Conservation (phyloP, 2,797 vertebrate genomes). For the Acanthurus lineatus region DNA sequence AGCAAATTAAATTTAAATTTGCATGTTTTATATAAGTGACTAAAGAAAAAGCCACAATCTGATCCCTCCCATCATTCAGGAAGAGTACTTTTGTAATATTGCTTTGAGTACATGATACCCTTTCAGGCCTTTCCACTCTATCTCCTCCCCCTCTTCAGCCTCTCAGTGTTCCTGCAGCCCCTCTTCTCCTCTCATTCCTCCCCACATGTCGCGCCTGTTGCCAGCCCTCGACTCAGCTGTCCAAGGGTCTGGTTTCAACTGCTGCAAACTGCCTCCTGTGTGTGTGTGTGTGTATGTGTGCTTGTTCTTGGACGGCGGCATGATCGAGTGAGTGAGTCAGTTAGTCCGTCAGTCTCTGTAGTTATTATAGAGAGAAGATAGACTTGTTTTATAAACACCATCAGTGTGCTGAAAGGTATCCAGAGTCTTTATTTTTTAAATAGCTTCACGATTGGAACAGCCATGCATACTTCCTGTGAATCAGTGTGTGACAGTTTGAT, state of each 20-base stretch:
- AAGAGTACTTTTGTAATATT: not conserved
- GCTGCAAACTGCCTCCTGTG: slow-evolving; percentile 43
- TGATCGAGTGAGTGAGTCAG: slow-evolving; percentile 26
- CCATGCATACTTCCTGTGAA: not conserved
- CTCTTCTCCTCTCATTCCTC: slow-evolving; percentile 30
- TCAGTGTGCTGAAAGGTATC: not conserved
- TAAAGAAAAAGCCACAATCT: not conserved
- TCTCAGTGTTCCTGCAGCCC: slow-evolving; percentile 25
- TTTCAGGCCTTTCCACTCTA: slow-evolving; percentile 22
- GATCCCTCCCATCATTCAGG: not conserved
- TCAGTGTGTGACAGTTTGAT: not conserved
- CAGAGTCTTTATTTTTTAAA: not conserved
- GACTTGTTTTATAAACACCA: slow-evolving; percentile 6
- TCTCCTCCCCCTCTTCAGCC: slow-evolving; percentile 19
- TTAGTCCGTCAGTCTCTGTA: slow-evolving; percentile 23
- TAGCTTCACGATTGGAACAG: slow-evolving; percentile 21
- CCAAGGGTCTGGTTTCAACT: slow-evolving; percentile 74
- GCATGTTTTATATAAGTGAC: not conserved
- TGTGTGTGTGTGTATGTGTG: slow-evolving; percentile 19
- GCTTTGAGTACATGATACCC: not conserved
- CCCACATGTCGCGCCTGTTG: slow-evolving; percentile 38
- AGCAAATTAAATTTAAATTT: not conserved
- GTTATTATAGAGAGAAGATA: slow-evolving; percentile 16
- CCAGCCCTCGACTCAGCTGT: slow-evolving; percentile 81
- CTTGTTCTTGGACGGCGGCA: slow-evolving; percentile 16